A percentile compares a stretch with the other conserved stretches of the same genome.
These are phyloP conservation scores for Drosophila kikkawai DNA, from an alignment of 1,140 invertebrate genomes.

Conservation along the genomic window DNA sequence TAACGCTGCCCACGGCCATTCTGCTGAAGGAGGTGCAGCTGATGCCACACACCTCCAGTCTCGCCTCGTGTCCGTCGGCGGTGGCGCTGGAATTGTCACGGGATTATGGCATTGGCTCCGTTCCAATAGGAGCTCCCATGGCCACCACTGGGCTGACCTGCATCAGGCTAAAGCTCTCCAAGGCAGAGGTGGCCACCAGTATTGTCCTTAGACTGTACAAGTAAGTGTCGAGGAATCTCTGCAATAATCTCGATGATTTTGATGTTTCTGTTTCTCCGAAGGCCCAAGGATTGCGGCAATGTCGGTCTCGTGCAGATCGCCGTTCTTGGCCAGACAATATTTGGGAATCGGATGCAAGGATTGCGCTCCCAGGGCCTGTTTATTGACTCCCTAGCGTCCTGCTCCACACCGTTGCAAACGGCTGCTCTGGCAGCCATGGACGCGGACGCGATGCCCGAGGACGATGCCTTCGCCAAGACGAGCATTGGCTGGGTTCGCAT, in stretches of 20 bases:
- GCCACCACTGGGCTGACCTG: slow-evolving; percentile 93
- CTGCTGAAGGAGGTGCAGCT: slow-evolving; percentile 95
- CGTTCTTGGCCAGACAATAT: slow-evolving; percentile 91
- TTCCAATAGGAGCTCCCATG: slow-evolving; percentile 88
- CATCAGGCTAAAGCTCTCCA: slow-evolving; percentile 92
- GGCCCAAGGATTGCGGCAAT: slow-evolving; percentile 94
- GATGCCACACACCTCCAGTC: slow-evolving; percentile 93
- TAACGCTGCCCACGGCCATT: slow-evolving; percentile 95
- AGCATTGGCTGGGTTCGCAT: slow-evolving; percentile 84
- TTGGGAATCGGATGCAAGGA: slow-evolving; percentile 74
- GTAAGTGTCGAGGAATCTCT: slow-evolving; percentile 43
- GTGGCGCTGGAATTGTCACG: slow-evolving; percentile 92
- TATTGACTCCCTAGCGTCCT: slow-evolving; percentile 45
- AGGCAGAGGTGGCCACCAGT: slow-evolving; percentile 91
- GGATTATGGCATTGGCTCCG: slow-evolving; percentile 87
- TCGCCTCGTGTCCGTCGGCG: slow-evolving; percentile 95
- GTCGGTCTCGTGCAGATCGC: slow-evolving; percentile 95
- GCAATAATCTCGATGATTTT: slow-evolving; percentile 79
- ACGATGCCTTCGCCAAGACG: slow-evolving; percentile 82
- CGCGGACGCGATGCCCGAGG: slow-evolving; percentile 68
- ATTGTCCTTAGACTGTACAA: slow-evolving; percentile 86
- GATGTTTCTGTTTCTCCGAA: slow-evolving; percentile 82
- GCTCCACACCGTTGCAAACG: slow-evolving; percentile 38
- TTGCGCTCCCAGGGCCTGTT: slow-evolving; percentile 47
- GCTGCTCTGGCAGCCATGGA: slow-evolving; percentile 48